phyloP scores from a whole-genome alignment of 2,888 invertebrate genomes.

The Phalangium opilio region DNA sequence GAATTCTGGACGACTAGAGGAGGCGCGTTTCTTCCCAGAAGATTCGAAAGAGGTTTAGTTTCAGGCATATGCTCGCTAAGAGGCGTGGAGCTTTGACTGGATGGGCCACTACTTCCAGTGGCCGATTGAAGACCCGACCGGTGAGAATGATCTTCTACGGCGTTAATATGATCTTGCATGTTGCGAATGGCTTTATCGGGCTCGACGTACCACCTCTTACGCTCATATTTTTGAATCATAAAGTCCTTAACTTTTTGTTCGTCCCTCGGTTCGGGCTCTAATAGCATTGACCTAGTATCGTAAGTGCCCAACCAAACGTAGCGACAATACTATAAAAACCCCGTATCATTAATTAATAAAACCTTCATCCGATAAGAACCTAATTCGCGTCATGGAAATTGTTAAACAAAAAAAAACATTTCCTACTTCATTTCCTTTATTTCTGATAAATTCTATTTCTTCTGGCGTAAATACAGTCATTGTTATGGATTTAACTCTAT shows the following conservation, averaged over 20 bases:
- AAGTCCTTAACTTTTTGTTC: constrained; percentile 82
- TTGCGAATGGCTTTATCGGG: constrained; percentile 34
- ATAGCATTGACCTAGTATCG: constrained; percentile 36
- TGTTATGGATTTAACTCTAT: constrained; percentile 94
- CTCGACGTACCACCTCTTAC: constrained; percentile 48
- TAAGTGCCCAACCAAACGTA: constrained; percentile 83
- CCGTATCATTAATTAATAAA: constrained; percentile 7
- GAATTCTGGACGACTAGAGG: constrained; percentile 23
- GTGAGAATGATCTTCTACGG: constrained; percentile 7
- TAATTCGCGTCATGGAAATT: background rate
- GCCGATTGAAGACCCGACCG: background rate
- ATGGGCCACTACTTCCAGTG: background rate
- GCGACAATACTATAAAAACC: constrained; percentile 49
- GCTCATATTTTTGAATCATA: constrained; percentile 89
- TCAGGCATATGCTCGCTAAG: constrained; percentile 21
- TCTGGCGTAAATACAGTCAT: constrained; percentile 95
- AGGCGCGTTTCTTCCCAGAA: constrained; percentile 29
- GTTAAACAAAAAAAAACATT: background rate
- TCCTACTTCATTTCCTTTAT: constrained; percentile 68
- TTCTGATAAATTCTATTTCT: constrained; percentile 78
- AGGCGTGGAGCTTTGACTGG: no score
- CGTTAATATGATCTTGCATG: constrained; percentile 19
- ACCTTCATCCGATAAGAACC: background rate
- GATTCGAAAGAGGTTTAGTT: constrained; percentile 31
- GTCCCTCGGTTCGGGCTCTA: constrained; percentile 53